Percentiles rank a stretch among this genome's conserved stretches.
Conservation (phyloP, 1,140 invertebrate species). For the Penaeus vannamei region DNA sequence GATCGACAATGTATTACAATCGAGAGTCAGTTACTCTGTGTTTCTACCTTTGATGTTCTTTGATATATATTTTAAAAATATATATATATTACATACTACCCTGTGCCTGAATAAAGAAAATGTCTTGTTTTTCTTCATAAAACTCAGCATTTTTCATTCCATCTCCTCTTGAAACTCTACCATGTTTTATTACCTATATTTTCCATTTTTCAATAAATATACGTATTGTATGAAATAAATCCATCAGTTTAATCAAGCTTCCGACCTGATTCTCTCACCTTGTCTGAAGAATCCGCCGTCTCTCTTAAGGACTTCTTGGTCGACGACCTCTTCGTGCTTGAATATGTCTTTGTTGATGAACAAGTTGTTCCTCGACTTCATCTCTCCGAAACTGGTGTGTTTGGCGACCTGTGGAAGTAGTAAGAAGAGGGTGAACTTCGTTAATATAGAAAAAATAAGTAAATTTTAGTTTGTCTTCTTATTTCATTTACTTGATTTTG, state of each 20-base stretch:
- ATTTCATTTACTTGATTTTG: neutral
- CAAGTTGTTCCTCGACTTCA: neutral
- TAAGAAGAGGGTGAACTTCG: neutral
- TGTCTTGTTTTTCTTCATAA: neutral
- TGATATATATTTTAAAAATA: no score
- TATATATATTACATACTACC: no score
- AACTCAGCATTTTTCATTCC: no score
- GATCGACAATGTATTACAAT: no score
- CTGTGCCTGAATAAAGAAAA: neutral
- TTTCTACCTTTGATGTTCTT: no score
- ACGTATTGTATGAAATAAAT: no score
- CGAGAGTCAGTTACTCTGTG: no score
- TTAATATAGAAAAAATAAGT: neutral
- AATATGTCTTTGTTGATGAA: neutral
- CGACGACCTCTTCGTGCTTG: neutral
- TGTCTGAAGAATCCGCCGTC: conserved; percentile 44
- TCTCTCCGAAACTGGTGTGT: conserved; percentile 9
- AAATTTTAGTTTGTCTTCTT: neutral
- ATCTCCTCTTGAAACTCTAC: neutral
- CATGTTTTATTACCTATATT: neutral
- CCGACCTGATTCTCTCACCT: neutral
- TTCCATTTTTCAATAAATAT: no score
- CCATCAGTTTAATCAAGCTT: no score
- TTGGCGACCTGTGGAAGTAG: conserved; percentile 11
- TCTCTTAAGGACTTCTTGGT: neutral